Conservation (phyloP, 30 jellyfish, hydroid and myxozoan species). For the Chrysaora quinquecirrha region DNA sequence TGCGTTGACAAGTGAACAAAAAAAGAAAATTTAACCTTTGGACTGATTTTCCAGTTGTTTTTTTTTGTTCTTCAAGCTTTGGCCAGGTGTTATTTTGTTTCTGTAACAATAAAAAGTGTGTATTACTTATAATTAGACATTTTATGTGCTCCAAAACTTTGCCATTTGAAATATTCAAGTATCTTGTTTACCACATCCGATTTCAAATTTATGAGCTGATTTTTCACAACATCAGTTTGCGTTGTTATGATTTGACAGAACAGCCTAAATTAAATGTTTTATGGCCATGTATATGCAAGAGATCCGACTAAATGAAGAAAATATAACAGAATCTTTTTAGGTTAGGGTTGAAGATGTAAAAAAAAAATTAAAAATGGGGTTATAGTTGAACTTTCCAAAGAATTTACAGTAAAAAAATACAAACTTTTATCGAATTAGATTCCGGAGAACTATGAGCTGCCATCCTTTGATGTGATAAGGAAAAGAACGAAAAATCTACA, state of each 20-base stretch:
- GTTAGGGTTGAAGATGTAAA: neutral
- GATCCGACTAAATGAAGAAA: neutral
- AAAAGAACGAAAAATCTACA: neutral
- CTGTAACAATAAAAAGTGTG: neutral
- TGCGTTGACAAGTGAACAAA: neutral
- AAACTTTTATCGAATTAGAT: neutral
- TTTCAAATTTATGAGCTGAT: neutral
- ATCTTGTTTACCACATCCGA: neutral
- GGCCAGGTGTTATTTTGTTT: neutral
- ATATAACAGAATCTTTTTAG: neutral
- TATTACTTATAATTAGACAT: neutral
- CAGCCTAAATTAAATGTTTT: neutral
- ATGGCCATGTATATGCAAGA: neutral
- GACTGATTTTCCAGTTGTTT: neutral
- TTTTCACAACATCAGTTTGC: no score
- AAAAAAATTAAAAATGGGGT: neutral
- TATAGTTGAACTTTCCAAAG: neutral
- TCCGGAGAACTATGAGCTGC: neutral
- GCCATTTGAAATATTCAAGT: neutral
- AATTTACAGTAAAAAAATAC: neutral
- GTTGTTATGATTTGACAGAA: no score
- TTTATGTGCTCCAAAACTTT: neutral
- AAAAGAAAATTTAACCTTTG: neutral
- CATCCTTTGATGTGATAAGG: neutral
- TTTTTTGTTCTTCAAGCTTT: neutral